Evolutionary conservation across 2,113 vertebrate species (phyloP).

Genomic region (Strix uralensis): DNA sequence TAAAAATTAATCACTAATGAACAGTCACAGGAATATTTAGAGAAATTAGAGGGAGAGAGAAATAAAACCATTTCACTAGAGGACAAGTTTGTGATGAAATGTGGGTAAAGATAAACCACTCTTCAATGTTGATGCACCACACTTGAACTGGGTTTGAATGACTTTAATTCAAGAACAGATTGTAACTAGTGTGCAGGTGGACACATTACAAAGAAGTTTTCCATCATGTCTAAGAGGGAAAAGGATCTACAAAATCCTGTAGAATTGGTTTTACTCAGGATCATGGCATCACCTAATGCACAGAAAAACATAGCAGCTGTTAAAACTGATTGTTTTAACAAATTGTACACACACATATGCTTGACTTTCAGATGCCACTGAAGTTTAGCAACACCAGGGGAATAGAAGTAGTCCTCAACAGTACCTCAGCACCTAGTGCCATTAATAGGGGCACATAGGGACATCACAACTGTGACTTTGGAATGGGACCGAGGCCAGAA

Average conservation of each 20-base stretch:
- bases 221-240: neutral
- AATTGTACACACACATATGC: neutral
- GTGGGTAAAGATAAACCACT: neutral
- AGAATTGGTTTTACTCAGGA: neutral
- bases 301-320: neutral
- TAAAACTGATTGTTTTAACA: neutral
- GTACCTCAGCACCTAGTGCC: neutral
- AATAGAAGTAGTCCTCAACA: neutral
- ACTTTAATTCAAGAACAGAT: neutral
- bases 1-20: conserved; percentile 25
- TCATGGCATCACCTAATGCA: neutral
- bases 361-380: neutral
- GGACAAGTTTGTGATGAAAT: neutral
- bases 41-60: neutral
- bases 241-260: neutral
- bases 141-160: neutral
- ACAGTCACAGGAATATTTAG: neutral
- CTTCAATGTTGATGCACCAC: neutral
- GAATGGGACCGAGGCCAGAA: neutral
- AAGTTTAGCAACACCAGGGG: neutral
- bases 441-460: neutral
- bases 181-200: neutral
- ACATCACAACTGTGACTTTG: neutral
- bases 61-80: neutral
- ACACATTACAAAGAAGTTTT: neutral